Evolutionary conservation across 2,797 vertebrate species (phyloP).

Genomic region (Sus cebifrons): DNA sequence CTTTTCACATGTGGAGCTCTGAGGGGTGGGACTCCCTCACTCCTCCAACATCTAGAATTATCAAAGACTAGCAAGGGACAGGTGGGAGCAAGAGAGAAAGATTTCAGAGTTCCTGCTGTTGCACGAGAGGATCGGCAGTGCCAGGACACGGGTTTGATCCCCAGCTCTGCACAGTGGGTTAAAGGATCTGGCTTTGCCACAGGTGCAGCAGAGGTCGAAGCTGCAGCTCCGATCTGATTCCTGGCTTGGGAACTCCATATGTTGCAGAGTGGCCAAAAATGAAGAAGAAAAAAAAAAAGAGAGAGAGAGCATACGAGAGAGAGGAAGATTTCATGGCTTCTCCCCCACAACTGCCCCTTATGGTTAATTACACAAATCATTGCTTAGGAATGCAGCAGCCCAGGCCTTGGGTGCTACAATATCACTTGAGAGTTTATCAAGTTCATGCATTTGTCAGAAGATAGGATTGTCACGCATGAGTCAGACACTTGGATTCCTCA

Average conservation of each 20-base stretch:
- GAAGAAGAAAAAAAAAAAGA: too few relatives aligned
- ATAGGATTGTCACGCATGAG: not conserved
- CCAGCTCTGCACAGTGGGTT: too few relatives aligned
- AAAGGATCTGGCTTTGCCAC: too few relatives aligned
- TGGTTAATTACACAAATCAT: not conserved
- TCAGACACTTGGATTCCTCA: not conserved
- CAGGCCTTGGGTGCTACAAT: not conserved
- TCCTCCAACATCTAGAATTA: slow-evolving; percentile 24
- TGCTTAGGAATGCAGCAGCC: not conserved
- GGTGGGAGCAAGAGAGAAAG: not conserved
- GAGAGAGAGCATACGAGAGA: too few relatives aligned
- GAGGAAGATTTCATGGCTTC: not conserved
- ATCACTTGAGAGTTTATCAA: not conserved
- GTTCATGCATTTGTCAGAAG: not conserved
- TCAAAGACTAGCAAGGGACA: not conserved
- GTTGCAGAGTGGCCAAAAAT: too few relatives aligned
- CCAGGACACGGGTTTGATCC: too few relatives aligned
- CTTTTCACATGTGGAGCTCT: not conserved
- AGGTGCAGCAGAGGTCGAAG: too few relatives aligned
- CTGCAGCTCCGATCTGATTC: too few relatives aligned
- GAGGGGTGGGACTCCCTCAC: not conserved
- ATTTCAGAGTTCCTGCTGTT: not conserved
- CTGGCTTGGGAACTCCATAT: too few relatives aligned
- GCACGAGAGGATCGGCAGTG: too few relatives aligned
- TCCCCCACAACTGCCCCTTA: not conserved